phyloP scores from a whole-genome alignment of 1,140 invertebrate species.

The Zelostemma sp. region DNA sequence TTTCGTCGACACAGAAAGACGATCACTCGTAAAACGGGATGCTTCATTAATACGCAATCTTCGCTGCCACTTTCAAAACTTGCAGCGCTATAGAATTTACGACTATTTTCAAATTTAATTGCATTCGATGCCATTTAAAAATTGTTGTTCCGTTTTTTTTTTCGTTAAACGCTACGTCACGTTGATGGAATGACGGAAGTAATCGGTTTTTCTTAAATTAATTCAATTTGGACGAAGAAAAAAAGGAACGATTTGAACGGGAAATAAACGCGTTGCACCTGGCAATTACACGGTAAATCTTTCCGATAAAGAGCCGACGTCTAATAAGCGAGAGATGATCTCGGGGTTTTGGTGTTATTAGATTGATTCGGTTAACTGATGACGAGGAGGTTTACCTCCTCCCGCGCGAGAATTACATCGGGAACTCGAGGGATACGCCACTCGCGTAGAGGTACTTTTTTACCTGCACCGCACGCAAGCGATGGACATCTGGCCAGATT shows the following conservation, averaged over 20 bases:
- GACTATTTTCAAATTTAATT: too few species aligned
- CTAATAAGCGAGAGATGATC: conserved; percentile 18
- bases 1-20: conserved; percentile 25
- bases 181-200: too few species aligned
- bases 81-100: too few species aligned
- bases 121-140: too few species aligned
- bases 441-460: conserved; percentile 54
- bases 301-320: conserved; percentile 22
- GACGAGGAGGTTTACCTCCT: conserved; percentile 48
- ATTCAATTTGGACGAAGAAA: too few species aligned
- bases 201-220: too few species aligned
- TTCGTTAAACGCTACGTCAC: too few species aligned
- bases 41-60: too few species aligned
- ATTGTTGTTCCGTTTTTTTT: too few species aligned
- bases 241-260: too few species aligned
- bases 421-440: conserved; percentile 12
- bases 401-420: conserved; percentile 47
- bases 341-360: conserved; percentile 8
- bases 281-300: conserved; percentile 21
- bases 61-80: too few species aligned
- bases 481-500: conserved; percentile 67
- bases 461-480: conserved; percentile 46
- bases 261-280: background rate
- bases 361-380: conserved; percentile 64
- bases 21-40: too few species aligned